phyloP scores from a whole-genome alignment of 2,113 vertebrate genomes.

The Cyprinus carpio region DNA sequence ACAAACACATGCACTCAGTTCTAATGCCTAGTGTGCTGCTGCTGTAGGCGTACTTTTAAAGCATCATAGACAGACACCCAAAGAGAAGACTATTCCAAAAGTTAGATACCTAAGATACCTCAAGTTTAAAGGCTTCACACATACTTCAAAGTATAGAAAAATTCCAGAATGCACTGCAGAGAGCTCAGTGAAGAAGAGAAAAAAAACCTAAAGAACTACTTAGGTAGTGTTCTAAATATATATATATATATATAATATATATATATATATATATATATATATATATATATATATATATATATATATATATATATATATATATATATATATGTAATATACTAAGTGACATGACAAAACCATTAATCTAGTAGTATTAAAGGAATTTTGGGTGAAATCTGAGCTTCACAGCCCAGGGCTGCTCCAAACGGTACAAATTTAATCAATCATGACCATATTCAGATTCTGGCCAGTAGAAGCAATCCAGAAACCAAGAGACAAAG shows the following conservation, averaged over 20 bases:
- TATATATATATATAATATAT: no score
- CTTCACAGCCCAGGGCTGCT: not conserved
- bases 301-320: no score
- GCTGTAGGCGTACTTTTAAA: not conserved
- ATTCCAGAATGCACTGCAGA: not conserved
- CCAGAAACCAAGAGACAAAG: conserved; percentile 12
- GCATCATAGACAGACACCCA: not conserved
- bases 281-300: no score
- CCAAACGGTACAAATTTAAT: conserved; percentile 31
- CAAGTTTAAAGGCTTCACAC: not conserved
- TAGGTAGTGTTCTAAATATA: not conserved
- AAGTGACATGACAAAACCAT: not conserved
- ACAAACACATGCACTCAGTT: not conserved
- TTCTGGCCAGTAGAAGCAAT: conserved; percentile 26
- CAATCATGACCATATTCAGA: not conserved
- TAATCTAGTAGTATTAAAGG: not conserved
- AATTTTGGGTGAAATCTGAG: not conserved
- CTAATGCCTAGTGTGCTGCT: not conserved
- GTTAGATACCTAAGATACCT: not conserved
- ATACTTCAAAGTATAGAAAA: not conserved
- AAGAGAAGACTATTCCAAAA: not conserved
- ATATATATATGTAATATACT: no score
- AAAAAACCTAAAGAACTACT: not conserved
- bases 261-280: no score
- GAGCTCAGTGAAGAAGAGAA: not conserved